A percentile compares a stretch with the other conserved stretches of the same genome.
Evolutionary conservation across 2,888 invertebrate genomes (phyloP).

Genomic region (Heliconius hortense): DNA sequence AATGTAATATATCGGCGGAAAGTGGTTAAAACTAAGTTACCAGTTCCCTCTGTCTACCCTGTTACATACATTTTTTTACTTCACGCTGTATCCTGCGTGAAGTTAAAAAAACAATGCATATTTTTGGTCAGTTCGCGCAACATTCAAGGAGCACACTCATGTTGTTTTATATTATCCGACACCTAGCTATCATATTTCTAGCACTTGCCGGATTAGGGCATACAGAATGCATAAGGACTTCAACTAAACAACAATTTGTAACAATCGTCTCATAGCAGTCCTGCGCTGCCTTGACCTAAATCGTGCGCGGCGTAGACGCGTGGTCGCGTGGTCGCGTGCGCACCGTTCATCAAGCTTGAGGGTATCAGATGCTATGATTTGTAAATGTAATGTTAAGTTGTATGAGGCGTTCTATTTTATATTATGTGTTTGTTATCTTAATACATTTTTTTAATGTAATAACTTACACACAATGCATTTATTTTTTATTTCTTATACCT

Average conservation of each 20-base stretch:
- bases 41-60: no score
- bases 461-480: neutral
- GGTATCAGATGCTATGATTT: slow-evolving; percentile 38
- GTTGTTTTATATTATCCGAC: neutral
- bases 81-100: no score
- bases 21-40: no score
- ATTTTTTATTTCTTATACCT: neutral
- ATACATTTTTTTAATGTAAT: neutral
- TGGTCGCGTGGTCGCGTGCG: slow-evolving; percentile 58
- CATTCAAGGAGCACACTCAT: no score
- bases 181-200: slow-evolving; percentile 1
- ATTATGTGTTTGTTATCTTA: neutral
- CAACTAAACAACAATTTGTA: slow-evolving; percentile 56
- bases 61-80: no score
- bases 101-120: neutral
- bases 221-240: slow-evolving; percentile 31
- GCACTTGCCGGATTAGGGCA: slow-evolving; percentile 29
- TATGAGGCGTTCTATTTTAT: slow-evolving; percentile 17
- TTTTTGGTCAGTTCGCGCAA: neutral
- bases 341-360: slow-evolving; percentile 43
- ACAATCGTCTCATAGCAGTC: slow-evolving; percentile 64
- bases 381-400: slow-evolving; percentile 30
- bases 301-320: slow-evolving; percentile 56
- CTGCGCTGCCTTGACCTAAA: slow-evolving; percentile 77
- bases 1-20: no score